A percentile compares a stretch with the other conserved stretches of the same genome.
Conservation (phyloP, 1,140 invertebrate genomes). For the Chlorops oryzae region DNA sequence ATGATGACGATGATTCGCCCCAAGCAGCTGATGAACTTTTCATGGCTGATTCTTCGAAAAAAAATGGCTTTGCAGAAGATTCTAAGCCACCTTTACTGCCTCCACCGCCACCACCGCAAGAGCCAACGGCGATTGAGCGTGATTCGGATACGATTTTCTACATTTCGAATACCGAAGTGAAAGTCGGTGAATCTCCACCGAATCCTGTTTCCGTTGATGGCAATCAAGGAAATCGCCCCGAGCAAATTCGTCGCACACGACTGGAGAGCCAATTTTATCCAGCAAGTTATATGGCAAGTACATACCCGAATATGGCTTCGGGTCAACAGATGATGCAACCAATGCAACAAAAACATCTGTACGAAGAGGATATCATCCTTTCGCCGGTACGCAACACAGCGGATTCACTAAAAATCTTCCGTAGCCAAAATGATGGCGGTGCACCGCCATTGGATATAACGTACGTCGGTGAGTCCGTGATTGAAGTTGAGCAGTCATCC, state of each 20-base stretch:
- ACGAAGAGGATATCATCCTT: constrained; percentile 43
- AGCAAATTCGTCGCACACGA: constrained; percentile 29
- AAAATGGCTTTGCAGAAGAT: constrained; percentile 17
- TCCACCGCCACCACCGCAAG: constrained; percentile 17
- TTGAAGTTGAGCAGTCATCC: constrained; percentile 39
- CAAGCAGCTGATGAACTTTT: constrained; percentile 35
- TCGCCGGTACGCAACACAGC: constrained; percentile 32
- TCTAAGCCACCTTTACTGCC: constrained; percentile 24
- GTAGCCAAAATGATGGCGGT: constrained; percentile 21
- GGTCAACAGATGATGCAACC: constrained; percentile 15
- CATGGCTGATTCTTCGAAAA: constrained; percentile 28
- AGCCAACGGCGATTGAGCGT: constrained; percentile 30
- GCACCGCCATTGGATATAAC: constrained; percentile 41
- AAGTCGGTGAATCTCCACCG: constrained; percentile 42
- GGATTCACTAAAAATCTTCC: constrained; percentile 39
- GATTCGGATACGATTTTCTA: constrained; percentile 47
- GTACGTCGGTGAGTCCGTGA: constrained; percentile 44
- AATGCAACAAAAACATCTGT: constrained; percentile 16
- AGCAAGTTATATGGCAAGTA: constrained; percentile 32
- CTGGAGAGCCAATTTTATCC: constrained; percentile 46
- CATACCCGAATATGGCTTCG: constrained; percentile 11
- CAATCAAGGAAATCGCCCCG: background rate
- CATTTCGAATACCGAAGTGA: constrained; percentile 47
- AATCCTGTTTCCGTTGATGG: constrained; percentile 15
- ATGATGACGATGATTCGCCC: constrained; percentile 15